phyloP scores from a whole-genome alignment of 2,113 vertebrate species.

The Sturnira hondurensis region DNA sequence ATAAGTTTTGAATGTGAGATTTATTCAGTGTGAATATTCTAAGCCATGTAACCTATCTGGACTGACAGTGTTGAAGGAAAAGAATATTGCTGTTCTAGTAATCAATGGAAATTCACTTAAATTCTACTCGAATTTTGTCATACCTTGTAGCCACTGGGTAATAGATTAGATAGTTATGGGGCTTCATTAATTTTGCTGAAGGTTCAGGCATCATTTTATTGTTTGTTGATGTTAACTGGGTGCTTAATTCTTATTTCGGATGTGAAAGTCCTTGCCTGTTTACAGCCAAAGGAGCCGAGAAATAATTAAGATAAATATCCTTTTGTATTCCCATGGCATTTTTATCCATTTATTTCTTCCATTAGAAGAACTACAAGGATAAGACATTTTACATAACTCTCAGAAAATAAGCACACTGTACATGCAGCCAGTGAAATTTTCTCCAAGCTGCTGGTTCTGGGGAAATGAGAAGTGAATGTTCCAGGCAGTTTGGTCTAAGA shows the following conservation, averaged over 20 bases:
- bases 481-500: not conserved
- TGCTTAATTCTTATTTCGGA: not conserved
- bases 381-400: not conserved
- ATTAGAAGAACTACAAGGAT: not conserved
- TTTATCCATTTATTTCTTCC: not conserved
- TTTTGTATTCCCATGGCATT: not conserved
- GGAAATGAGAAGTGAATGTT: not conserved
- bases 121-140: not conserved
- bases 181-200: slow-evolving; percentile 16
- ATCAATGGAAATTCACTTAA: not conserved
- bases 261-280: not conserved
- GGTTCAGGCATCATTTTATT: not conserved
- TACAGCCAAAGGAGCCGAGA: not conserved
- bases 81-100: not conserved
- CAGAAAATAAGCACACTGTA: not conserved
- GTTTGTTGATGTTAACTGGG: not conserved
- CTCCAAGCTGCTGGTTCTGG: not conserved
- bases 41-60: slow-evolving; percentile 45
- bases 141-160: not conserved
- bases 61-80: not conserved
- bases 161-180: not conserved
- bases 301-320: slow-evolving; percentile 9
- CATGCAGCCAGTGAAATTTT: not conserved
- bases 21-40: slow-evolving; percentile 57
- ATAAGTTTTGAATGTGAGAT: slow-evolving; percentile 67